Evolutionary conservation across 2,888 invertebrate species (phyloP).

Genomic region (Amaurobius ferox): DNA sequence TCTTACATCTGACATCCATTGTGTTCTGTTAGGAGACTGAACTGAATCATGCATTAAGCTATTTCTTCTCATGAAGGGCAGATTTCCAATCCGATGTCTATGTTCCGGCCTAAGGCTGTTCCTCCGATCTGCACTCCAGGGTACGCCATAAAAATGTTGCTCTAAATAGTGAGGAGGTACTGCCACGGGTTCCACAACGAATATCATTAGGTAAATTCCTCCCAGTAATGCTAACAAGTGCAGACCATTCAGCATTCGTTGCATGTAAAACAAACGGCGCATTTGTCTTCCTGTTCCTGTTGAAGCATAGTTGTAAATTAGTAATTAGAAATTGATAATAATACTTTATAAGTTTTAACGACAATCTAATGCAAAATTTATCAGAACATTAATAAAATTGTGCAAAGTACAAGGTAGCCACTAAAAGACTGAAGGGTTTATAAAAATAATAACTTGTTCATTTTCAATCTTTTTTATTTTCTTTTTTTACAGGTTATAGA

Average conservation of each 20-base stretch:
- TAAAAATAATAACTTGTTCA: too few species aligned
- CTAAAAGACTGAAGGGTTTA: too few species aligned
- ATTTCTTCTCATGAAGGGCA: neutral
- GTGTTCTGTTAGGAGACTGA: neutral
- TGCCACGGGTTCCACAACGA: constrained; percentile 65
- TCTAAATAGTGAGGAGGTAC: constrained; percentile 32
- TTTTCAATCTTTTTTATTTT: too few species aligned
- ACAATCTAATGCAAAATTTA: too few species aligned
- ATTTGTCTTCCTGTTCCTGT: constrained; percentile 46
- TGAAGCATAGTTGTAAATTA: neutral
- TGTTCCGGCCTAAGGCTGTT: neutral
- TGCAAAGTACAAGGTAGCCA: too few species aligned
- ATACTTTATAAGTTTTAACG: too few species aligned
- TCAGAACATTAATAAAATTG: too few species aligned
- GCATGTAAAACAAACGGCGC: constrained; percentile 38
- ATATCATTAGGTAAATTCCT: constrained; percentile 67
- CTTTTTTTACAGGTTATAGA: too few species aligned
- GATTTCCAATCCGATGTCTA: neutral
- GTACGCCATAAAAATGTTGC: constrained; percentile 56
- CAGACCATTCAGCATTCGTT: constrained; percentile 34
- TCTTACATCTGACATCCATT: neutral
- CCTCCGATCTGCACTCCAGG: constrained; percentile 50
- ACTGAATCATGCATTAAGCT: neutral
- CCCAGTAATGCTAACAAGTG: constrained; percentile 56
- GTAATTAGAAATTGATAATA: too few species aligned